These are phyloP conservation scores for Anastatus disparis DNA, from an alignment of 1,140 invertebrate genomes.

Conservation along the genomic window DNA sequence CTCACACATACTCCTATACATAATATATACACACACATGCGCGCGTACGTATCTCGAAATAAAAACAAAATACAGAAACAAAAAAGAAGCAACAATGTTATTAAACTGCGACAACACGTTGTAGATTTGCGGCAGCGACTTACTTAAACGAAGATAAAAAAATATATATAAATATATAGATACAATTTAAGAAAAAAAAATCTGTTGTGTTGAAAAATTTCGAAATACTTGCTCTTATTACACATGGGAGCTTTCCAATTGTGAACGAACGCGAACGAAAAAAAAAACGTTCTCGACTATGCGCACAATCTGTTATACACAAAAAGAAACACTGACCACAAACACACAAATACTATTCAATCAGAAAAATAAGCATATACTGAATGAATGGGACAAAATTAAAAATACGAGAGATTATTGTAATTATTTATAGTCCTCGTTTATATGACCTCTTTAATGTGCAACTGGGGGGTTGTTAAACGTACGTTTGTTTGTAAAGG, in stretches of 20 bases:
- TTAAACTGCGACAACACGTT: background rate
- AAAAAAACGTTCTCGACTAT: background rate
- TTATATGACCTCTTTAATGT: background rate
- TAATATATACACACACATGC: background rate
- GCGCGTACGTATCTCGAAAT: background rate
- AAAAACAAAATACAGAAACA: background rate
- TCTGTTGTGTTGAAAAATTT: too few species aligned
- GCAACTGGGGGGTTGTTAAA: too few species aligned
- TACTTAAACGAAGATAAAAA: background rate
- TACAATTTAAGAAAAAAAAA: too few species aligned
- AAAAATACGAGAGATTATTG: background rate
- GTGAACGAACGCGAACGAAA: background rate
- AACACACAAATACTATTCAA: too few species aligned
- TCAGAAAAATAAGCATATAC: background rate
- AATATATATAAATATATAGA: background rate
- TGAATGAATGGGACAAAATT: background rate
- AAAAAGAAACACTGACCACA: background rate
- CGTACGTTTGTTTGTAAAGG: background rate
- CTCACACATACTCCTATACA: too few species aligned
- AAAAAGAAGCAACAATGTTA: background rate
- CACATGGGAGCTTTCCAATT: constrained; percentile 20
- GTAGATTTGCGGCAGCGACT: background rate
- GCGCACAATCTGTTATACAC: background rate
- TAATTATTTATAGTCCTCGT: background rate
- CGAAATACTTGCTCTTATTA: constrained; percentile 1